phyloP scores from a whole-genome alignment of 2,797 vertebrate genomes.

The Decapterus maruadsi region DNA sequence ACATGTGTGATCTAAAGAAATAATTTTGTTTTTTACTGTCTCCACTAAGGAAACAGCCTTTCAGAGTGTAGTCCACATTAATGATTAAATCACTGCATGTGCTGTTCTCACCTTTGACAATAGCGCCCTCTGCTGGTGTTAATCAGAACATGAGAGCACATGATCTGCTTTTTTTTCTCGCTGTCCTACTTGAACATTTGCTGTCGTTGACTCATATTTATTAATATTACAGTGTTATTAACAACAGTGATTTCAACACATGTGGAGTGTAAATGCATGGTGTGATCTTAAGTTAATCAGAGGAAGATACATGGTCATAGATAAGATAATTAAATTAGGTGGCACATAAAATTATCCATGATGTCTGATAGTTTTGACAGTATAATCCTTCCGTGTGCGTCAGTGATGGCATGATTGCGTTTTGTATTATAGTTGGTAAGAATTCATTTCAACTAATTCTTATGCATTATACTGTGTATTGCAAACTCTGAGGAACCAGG shows the following conservation, averaged over 20 bases:
- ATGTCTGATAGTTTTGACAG: background rate
- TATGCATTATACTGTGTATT: background rate
- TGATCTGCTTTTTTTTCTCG: background rate
- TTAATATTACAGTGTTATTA: background rate
- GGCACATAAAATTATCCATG: background rate
- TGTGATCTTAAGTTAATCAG: background rate
- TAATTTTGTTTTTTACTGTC: background rate
- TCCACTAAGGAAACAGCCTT: background rate
- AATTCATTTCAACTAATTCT: background rate
- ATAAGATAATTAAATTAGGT: background rate
- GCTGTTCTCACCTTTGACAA: constrained; percentile 60
- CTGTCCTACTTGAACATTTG: background rate
- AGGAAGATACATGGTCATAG: background rate
- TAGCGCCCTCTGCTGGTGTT: constrained; percentile 73
- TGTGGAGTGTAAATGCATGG: background rate
- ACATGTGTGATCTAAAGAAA: background rate
- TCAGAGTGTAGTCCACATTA: background rate
- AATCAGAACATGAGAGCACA: background rate
- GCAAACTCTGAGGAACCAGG: constrained; percentile 3
- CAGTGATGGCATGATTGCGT: background rate
- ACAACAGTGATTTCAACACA: background rate
- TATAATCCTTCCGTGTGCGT: background rate
- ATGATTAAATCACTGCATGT: background rate
- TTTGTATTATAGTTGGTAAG: background rate
- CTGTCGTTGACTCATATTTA: constrained; percentile 6